Evolutionary conservation across 2,113 vertebrate species (phyloP), one percentile per base, ranked within the genome.

Genomic region (Lepus americanus): DNA sequence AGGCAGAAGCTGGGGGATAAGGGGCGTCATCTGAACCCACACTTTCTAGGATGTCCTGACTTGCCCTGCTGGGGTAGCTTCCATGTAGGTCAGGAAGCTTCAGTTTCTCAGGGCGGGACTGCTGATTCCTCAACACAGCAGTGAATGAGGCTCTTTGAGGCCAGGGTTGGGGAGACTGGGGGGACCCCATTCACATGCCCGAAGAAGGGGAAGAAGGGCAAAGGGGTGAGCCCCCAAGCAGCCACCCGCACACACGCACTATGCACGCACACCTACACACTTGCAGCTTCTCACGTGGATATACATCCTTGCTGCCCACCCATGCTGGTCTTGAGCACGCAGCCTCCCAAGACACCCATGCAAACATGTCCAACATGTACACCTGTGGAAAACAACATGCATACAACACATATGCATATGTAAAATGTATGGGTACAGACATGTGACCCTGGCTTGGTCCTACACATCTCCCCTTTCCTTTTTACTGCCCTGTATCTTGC

Each of bases 1-100:
- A 66, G 23, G 20, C 44, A 87, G 90, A 73, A 51, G 23, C 69
- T 33, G 5, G 55, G 22, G 20, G n/a, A 10, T 5, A 11, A 53
- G 66, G n/a, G 36, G 25, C 20, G 53, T 90, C 36, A 92, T 20
- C 59, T 86, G 82, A 90, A 74, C 73, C 74, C 31, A n/a, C 13
- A n/a, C 86, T 92, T 90, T 89, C 95, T 63, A 70, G 78, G 81
- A 69, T 95, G 95, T 66, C 92, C 44, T 9, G 49, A 76, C 44
- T 84, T 90, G 96, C 80, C 72, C 70, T 36, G 49, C 51, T 33
- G 51, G n/a, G 31, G n/a, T 78, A 44, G 70, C 82, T 93, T 79
- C 59, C 63, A 82, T 87, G 85, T 72, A 78, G 83, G 92, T 91
- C 70, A 63, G 7, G 5, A 0, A 10, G 86, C 84, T 96, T 95